Evolutionary conservation across 2,888 invertebrate genomes (phyloP).

Genomic region (Bimastos eiseni): DNA sequence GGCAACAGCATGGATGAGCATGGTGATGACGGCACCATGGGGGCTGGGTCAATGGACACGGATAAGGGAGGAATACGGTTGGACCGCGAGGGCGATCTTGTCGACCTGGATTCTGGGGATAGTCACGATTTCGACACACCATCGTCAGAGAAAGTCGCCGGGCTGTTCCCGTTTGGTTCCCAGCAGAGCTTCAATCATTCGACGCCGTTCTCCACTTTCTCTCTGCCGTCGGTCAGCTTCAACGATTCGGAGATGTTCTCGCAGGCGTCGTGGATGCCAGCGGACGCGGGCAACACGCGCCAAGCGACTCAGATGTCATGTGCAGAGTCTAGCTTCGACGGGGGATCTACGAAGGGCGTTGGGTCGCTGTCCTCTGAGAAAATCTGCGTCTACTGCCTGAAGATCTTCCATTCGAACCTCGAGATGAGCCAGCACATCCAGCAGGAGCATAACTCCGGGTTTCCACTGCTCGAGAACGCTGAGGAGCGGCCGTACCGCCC

Average conservation of each 20-base stretch:
- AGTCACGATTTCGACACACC: not conserved
- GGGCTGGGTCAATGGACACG: no score
- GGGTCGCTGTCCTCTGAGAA: constrained; percentile 18
- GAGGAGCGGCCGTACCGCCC: constrained; percentile 20
- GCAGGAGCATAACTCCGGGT: constrained; percentile 18
- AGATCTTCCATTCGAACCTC: constrained; percentile 25
- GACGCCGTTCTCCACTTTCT: not conserved
- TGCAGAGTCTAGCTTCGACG: not conserved
- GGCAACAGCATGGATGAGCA: not conserved
- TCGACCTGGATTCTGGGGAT: not conserved
- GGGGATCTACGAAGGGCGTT: not conserved
- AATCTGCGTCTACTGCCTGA: constrained; percentile 22
- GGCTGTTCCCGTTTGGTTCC: not conserved
- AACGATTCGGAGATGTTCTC: constrained; percentile 4
- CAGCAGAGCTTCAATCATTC: constrained; percentile 19
- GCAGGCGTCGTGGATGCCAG: constrained; percentile 16
- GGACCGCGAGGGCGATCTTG: not conserved
- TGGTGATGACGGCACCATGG: not conserved
- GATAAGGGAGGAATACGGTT: not conserved
- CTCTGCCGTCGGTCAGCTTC: not conserved
- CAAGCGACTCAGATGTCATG: not conserved
- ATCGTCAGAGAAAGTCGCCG: not conserved
- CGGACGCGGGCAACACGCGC: not conserved
- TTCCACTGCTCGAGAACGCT: not conserved
- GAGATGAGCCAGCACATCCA: constrained; percentile 26